phyloP scores from a whole-genome alignment of 2,113 vertebrate genomes.

The Macaca fascicularis region T2T-MFA8v1.1 NC_088388.1:29891501-29892000 shows the following conservation, averaged over 20 bases:
- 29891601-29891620: neutral
- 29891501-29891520: neutral
- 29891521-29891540: neutral
- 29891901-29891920: neutral
- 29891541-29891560: neutral
- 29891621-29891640: neutral
- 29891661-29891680: neutral
- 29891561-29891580: neutral
- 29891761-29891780: neutral
- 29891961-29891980: neutral
- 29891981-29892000: neutral
- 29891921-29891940: neutral
- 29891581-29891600: neutral
- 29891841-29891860: neutral
- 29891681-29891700: neutral
- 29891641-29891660: neutral
- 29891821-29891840: neutral
- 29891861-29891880: neutral
- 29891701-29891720: neutral
- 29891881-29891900: constrained; percentile 19
- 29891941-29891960: neutral
- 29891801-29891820: neutral
- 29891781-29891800: neutral
- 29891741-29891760: neutral
- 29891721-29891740: neutral